Evolutionary conservation across 2,113 vertebrate species (phyloP).

Genomic region (Phaethornis superciliosus): DNA sequence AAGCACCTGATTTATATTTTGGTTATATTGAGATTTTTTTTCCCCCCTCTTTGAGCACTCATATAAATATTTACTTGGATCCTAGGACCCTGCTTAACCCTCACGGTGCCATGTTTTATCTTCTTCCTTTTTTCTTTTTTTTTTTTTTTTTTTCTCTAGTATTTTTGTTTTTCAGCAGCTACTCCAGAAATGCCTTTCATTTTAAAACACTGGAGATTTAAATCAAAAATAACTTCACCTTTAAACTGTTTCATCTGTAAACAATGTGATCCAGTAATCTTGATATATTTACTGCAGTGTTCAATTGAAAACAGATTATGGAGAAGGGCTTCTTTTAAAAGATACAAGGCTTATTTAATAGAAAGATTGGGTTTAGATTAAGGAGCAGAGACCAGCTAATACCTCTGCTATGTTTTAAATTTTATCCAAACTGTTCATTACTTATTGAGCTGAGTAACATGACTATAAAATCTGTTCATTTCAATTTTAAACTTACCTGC

Average conservation of each 20-base stretch:
- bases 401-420: slow-evolving; percentile 48
- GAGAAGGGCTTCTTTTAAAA: slow-evolving; percentile 39
- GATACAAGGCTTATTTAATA: slow-evolving; percentile 29
- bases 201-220: slow-evolving; percentile 36
- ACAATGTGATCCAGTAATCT: slow-evolving; percentile 45
- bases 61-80: slow-evolving; percentile 81
- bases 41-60: slow-evolving; percentile 69
- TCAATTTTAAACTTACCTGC: slow-evolving; percentile 26
- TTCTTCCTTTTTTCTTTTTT: neutral
- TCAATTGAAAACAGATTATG: slow-evolving; percentile 60
- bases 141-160: neutral
- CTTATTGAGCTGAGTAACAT: slow-evolving; percentile 32
- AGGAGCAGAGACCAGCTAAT: slow-evolving; percentile 31
- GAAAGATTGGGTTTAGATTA: slow-evolving; percentile 21
- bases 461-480: slow-evolving; percentile 18
- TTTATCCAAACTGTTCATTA: slow-evolving; percentile 37
- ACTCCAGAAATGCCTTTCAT: slow-evolving; percentile 47
- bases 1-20: slow-evolving; percentile 77
- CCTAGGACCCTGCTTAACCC: slow-evolving; percentile 76
- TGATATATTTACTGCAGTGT: slow-evolving; percentile 54
- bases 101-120: slow-evolving; percentile 48
- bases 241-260: slow-evolving; percentile 57
- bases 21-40: slow-evolving; percentile 69
- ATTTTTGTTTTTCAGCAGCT: slow-evolving; percentile 11
- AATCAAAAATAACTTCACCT: slow-evolving; percentile 66